Evolutionary conservation across 2,888 invertebrate species (phyloP), one percentile per base, ranked within the genome.

Genomic region (Euclidia mi): DNA sequence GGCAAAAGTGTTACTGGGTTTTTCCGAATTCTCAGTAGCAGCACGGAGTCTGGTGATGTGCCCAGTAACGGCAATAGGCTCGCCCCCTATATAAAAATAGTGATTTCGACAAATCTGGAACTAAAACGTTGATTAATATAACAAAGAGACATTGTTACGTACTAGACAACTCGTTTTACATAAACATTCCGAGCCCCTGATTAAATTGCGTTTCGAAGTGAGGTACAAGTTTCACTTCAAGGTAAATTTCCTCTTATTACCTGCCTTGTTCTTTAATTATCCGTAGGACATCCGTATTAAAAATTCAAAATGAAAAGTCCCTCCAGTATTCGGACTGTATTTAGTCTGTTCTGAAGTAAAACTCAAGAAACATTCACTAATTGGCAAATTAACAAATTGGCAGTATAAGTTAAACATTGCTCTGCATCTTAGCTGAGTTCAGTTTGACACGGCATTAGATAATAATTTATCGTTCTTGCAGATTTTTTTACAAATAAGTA

Each of bases 331-430:
- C 63, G 72, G 66, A 46, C 50, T 58, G 47, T 69, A 65, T 76
- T 71, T 66, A 60, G 56, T 63, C 44, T 58, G 64, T 71, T 72
- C 56, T 56, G 34, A 68, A 71, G 58, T 62, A 62, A 56, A 66
- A 58, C 60, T 61, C 42, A 70, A 55, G 76, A 65, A 74, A 76
- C 66, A 75, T n/a, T 68, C 51, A 61, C 71, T 81, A 82, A 82
- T 78, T 82, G 65, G 66, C 73, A 66, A 76, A 71, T 62, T 71
- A 76, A 80, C 71, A 72, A 81, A 81, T 81, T 81, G 71, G 70
- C 64, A 76, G 67, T 48, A 70, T 75, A 76, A 80, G 71, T 76
- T 76, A 72, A 75, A 71, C 69, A 69, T 65, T 57, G 61, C 58
- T 67, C 46, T 67, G 70, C 65, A 67, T 71, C 70, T 65, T 67